phyloP scores from a whole-genome alignment of 2,113 vertebrate species.

The Amblyornis subalaris region DNA sequence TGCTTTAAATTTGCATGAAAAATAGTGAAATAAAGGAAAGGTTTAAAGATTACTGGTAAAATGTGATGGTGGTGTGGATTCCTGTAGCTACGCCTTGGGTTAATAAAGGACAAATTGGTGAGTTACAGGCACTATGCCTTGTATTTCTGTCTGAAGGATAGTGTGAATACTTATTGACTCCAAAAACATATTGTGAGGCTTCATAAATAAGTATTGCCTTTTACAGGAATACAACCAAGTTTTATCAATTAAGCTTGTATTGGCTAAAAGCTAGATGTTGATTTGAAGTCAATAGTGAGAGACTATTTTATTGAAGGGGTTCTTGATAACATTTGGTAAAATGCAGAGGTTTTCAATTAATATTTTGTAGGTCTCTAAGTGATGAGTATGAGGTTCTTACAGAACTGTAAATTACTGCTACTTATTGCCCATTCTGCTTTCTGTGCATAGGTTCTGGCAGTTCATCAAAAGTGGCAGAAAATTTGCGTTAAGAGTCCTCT shows the following conservation, averaged over 20 bases:
- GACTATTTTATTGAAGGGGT: not conserved
- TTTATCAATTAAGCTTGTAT: not conserved
- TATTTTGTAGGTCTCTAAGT: not conserved
- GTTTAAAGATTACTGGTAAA: not conserved
- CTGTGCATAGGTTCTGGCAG: not conserved
- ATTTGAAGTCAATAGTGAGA: not conserved
- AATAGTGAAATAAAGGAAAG: not conserved
- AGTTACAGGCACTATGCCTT: not conserved
- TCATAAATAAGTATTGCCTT: not conserved
- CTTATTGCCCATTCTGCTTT: not conserved
- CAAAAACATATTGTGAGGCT: not conserved
- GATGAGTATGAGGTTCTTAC: not conserved
- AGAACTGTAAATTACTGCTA: not conserved
- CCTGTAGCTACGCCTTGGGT: not conserved
- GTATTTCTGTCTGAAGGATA: not conserved
- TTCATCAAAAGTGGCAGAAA: not conserved
- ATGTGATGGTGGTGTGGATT: not conserved
- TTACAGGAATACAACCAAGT: not conserved
- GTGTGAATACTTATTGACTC: not conserved
- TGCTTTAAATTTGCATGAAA: not conserved
- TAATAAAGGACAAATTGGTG: not conserved
- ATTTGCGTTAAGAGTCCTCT: not conserved
- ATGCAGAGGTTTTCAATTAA: not conserved
- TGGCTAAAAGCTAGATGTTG: not conserved
- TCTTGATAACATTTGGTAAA: not conserved